Percentiles rank a stretch among this genome's conserved stretches.
Evolutionary conservation across 1,140 invertebrate species (phyloP).

Genomic region (Drosophila pandora): DNA sequence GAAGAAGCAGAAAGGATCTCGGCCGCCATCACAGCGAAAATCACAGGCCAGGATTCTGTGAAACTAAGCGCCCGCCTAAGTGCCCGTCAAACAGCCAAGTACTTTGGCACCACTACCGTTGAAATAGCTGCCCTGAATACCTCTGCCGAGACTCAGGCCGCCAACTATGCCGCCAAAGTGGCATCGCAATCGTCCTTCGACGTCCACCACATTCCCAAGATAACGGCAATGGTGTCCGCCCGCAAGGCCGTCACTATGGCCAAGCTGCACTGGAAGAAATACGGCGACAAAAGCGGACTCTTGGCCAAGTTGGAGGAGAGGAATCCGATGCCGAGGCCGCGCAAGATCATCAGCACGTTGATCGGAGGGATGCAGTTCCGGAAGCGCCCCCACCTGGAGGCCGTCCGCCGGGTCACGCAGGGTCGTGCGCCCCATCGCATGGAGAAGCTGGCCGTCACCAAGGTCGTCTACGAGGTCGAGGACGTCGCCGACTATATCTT

Average conservation of each 20-base stretch:
- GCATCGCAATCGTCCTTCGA: too few species aligned
- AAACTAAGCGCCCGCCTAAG: not conserved
- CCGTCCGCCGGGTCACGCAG: not conserved
- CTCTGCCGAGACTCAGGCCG: too few species aligned
- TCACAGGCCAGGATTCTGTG: not conserved
- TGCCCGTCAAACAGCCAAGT: too few species aligned
- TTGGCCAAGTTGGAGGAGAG: not conserved
- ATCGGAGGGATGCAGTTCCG: not conserved
- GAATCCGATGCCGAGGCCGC: not conserved
- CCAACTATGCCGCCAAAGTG: too few species aligned
- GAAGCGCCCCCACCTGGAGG: not conserved
- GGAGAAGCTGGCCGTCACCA: not conserved
- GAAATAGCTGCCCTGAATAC: not conserved
- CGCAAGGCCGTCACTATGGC: not conserved
- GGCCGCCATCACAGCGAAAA: not conserved
- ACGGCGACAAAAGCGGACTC: not conserved
- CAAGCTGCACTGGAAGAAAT: not conserved
- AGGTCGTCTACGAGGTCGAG: not conserved
- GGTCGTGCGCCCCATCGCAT: not conserved
- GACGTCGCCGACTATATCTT: not conserved
- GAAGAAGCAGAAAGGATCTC: not conserved
- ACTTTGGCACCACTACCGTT: not conserved
- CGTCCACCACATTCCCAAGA: too few species aligned
- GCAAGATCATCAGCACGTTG: not conserved
- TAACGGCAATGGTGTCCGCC: not conserved